Evolutionary conservation across 1,140 invertebrate genomes (phyloP), one percentile per base, ranked within the genome.

Genomic region (Teleopsis dalmanni): DNA sequence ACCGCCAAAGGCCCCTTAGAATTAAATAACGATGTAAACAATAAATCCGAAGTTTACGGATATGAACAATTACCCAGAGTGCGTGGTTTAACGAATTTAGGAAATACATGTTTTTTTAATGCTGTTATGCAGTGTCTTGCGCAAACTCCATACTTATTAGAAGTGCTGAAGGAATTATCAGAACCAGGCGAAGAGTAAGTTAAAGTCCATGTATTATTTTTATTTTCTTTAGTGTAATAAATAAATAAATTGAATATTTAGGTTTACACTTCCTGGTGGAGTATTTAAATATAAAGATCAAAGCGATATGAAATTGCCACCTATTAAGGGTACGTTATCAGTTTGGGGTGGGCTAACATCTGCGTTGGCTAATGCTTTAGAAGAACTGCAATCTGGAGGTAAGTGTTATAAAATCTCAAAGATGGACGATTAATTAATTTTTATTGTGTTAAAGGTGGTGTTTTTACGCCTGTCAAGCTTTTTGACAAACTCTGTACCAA

Each of bases 91-190:
- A 71, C 72, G 29, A 96, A 97, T 78, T 75, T 96, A 67, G 93
- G 94, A 47, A 95, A 96, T 65, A 96, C 93, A 2, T 97, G 94
- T 71, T 98, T 95, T 75, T 95, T 95, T 60, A 97, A 97, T 76
- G 88, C 92, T 33, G 90, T 96, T 4, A 81, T 96, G 75, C 94
- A 98, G 69, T 88, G 86, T 70, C 74, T 96, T 49, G 85, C 83
- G 16, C 89, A 91, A 68, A 94, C 91, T 13, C 85, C 87, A 18
- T 87, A 83, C 67, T 75, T 96, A 35, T 75, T 85, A 27, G 72
- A 81, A 57, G 76, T 87, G 16, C 73, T 94, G 38, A 77, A 83
- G 57, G 78, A 88, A 70, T 76, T 86, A 54, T 76, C 78, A 42
- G 75, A 78, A 51, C 77, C 79, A 3, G 85, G 82, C 1, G 80